Base-by-base conservation (phyloP, 2,113 vertebrate species). In the Cavia aperea region DNA sequence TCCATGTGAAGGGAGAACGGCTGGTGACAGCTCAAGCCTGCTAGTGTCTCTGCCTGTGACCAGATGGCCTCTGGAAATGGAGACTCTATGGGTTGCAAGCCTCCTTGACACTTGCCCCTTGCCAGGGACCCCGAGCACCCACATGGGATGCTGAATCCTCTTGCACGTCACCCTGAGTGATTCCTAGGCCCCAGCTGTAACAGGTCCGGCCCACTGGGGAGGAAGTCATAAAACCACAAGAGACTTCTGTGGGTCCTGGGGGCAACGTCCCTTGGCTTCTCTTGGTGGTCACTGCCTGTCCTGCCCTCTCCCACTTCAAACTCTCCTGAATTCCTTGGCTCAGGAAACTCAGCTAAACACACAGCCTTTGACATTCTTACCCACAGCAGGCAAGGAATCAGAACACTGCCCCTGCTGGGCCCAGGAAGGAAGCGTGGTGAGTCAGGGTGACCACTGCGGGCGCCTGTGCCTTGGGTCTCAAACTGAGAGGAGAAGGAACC, bases 21-120 rank as follows among this genome's bases (percentile, higher is more conserved):
- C 4, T 4, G 11, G 2, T 2, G 21, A 18, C 5, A 39, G 12
- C 9, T 51, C 16, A 14, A 4, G 31, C 29, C 4, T 1, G 0
- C 56, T 1, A 1, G 0, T 12, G 3, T 65, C 33, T 75, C 24
- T n/a, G 54, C 31, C 39, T 7, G 2, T 0, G 29, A 56, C 29
- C 2, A n/a, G n/a, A 29, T 2, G 1, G 21, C n/a, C 60, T 88
- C 51, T 43, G n/a, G 9, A 15, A 2, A 10, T 56, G 31, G 60
- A 46, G 33, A 58, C 21, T 6, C 3, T 15, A 18, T 7, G 3
- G 23, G 31, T 39, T 24, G 5, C 14, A 43, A 75, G 65, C 7
- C 51, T 60, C 36, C 83, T 54, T n/a, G 81, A 24, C 16, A 29
- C 0, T 36, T n/a, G 81, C 31, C 16, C 33, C 0, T 36, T n/a